phyloP scores from a whole-genome alignment of 2,888 invertebrate species.

The Dasysyrphus tricinctus region DNA sequence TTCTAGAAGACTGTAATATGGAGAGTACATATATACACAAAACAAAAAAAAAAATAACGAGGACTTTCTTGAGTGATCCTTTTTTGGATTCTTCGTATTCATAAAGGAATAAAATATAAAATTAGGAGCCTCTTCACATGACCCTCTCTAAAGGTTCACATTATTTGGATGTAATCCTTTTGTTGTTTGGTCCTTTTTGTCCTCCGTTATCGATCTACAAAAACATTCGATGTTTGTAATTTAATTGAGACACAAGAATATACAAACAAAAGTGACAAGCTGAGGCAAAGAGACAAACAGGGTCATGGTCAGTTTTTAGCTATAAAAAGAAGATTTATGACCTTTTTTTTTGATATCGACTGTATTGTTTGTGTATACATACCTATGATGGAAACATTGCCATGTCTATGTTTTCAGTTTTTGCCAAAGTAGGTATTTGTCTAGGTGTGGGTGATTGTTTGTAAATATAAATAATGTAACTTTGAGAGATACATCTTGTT shows the following conservation, averaged over 20 bases:
- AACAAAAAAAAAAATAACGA: conserved; percentile 42
- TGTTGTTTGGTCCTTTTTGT: conserved; percentile 41
- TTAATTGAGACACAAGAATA: conserved; percentile 69
- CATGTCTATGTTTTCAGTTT: conserved; percentile 51
- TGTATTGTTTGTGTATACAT: conserved; percentile 25
- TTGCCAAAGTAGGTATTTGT: conserved; percentile 14
- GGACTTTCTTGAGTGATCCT: conserved; percentile 28
- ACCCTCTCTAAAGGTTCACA: conserved; percentile 40
- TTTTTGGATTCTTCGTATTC: conserved; percentile 45
- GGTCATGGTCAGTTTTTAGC: conserved; percentile 60
- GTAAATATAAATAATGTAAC: conserved; percentile 70
- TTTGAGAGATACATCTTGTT: conserved; percentile 47
- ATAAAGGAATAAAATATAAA: conserved; percentile 68
- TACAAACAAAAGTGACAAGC: conserved; percentile 48
- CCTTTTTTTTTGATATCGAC: conserved; percentile 48
- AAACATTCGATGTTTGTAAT: conserved; percentile 53
- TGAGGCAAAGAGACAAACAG: neutral
- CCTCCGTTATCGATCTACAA: neutral
- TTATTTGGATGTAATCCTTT: conserved; percentile 54
- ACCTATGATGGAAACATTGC: neutral
- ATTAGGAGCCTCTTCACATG: conserved; percentile 46
- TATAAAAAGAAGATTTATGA: conserved; percentile 54
- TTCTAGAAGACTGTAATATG: neutral
- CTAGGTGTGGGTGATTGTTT: conserved; percentile 69
- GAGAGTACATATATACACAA: conserved; percentile 1